A percentile compares a stretch with the other conserved stretches of the same genome.
phyloP scores from a whole-genome alignment of 1,140 invertebrate species.

The Hydropsyche tenuis region DNA sequence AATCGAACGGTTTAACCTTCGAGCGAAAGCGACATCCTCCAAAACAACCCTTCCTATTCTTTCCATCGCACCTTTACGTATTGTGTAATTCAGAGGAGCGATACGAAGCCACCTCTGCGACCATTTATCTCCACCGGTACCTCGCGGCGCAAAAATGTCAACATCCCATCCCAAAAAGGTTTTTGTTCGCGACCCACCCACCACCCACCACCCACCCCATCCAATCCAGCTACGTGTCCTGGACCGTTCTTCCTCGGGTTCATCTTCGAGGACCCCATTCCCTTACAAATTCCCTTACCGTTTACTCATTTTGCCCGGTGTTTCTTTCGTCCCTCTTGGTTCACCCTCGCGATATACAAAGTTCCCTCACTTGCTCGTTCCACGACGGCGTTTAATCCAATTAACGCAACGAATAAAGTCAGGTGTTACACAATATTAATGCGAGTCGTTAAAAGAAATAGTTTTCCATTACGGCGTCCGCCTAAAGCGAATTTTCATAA shows the following conservation, averaged over 20 bases:
- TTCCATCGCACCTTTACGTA: conserved; percentile 3
- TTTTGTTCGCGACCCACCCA: not conserved
- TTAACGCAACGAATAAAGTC: conserved; percentile 27
- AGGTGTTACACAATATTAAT: conserved; percentile 29
- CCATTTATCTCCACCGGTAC: conserved; percentile 8
- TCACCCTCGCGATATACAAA: too few relatives aligned
- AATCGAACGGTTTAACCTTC: too few relatives aligned
- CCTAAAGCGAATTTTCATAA: not conserved
- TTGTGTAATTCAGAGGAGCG: conserved; percentile 13
- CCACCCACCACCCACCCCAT: not conserved
- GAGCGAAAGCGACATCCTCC: too few relatives aligned
- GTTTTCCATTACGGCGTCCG: not conserved
- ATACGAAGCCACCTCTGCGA: conserved; percentile 4
- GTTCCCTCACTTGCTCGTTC: too few relatives aligned
- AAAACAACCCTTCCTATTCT: not conserved
- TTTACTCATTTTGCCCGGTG: too few relatives aligned
- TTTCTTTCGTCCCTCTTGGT: too few relatives aligned
- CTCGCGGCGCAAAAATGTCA: conserved; percentile 22
- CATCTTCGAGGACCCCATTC: too few relatives aligned
- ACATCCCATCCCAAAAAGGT: not conserved
- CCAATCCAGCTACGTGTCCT: too few relatives aligned
- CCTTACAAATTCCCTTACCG: too few relatives aligned
- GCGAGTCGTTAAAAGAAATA: conserved; percentile 26
- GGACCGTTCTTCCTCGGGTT: too few relatives aligned
- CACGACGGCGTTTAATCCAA: too few relatives aligned